Evolutionary conservation across 2,113 vertebrate genomes (phyloP).

Genomic region (Chamaetylas fuelleborni): DNA sequence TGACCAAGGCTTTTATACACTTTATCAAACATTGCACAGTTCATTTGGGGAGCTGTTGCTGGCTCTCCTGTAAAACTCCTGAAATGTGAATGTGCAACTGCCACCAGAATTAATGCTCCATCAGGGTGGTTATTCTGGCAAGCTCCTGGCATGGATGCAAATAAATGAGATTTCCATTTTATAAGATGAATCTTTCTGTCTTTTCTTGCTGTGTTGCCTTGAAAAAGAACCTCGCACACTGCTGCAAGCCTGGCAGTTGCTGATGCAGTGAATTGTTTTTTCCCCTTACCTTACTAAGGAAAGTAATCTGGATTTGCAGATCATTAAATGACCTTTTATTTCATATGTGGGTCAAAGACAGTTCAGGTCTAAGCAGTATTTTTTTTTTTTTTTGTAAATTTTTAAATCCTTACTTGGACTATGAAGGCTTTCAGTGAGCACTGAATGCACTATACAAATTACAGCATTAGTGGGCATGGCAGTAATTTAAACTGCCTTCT

Average conservation of each 20-base stretch:
- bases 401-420: neutral
- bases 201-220: neutral
- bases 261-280: neutral
- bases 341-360: neutral
- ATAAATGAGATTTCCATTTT: constrained; percentile 20
- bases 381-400: neutral
- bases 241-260: neutral
- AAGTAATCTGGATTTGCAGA: neutral
- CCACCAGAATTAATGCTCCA: neutral
- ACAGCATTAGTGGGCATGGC: neutral
- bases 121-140: neutral
- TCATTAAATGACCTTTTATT: neutral
- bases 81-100: constrained; percentile 5
- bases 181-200: neutral
- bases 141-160: neutral
- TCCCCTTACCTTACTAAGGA: neutral
- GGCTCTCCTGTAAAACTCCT: neutral
- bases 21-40: neutral
- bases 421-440: neutral
- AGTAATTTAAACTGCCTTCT: neutral
- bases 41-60: neutral
- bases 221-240: neutral
- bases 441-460: neutral
- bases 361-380: neutral
- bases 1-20: neutral